Base-by-base conservation (phyloP, 2,888 invertebrate species). In the Hedychridium roseum region DNA sequence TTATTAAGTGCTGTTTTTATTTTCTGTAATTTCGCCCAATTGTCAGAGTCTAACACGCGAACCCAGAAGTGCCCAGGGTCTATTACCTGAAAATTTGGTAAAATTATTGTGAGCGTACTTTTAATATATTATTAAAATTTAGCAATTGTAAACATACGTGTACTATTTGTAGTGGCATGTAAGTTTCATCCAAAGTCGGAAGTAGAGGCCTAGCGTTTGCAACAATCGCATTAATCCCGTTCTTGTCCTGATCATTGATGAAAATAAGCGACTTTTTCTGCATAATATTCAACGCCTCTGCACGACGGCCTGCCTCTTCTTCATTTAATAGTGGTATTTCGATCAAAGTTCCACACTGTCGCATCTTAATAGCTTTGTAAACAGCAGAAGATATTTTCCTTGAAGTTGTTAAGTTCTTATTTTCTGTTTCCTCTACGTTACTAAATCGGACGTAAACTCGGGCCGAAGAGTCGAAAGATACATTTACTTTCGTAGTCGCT, bases 61-160 rank as follows among this genome's bases (percentile, higher is more conserved):
- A 83, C 87, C 86, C 87, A 91, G 76, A 91, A 91, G 66, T 86
- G 85, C 43, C 85, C 83, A 14, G 88, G 85, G 70, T 84, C 84
- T 11, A 84, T 77, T 1, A 84, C 66, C 87, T 89, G 70, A 15
- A 58, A 58, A 42, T 39, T 15, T 28, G 36, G 34, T 37, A 48
- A 39, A 23, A 14, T 35, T 31, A 23, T 28, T 16, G 2, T 17
- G n/a, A 6, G 2, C 7, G 11, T 12, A 32, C 20, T 18, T 21
- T 35, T 18, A 1, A 23, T 17, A 2, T 18, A 16, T 9, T 14
- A 11, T 28, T 7, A 4, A 23, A 5, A 28, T 18, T 17, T 28
- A 11, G 2, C 5, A 39, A 39, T 7, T 14, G 21, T 23, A 46
- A 14, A 74, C 78, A 79, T 79, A 88, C 88, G 66, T 86, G 81